Percentiles rank a stretch among this genome's conserved stretches.
phyloP scores from a whole-genome alignment of 2,113 vertebrate species.

The Epinephelus moara region DNA sequence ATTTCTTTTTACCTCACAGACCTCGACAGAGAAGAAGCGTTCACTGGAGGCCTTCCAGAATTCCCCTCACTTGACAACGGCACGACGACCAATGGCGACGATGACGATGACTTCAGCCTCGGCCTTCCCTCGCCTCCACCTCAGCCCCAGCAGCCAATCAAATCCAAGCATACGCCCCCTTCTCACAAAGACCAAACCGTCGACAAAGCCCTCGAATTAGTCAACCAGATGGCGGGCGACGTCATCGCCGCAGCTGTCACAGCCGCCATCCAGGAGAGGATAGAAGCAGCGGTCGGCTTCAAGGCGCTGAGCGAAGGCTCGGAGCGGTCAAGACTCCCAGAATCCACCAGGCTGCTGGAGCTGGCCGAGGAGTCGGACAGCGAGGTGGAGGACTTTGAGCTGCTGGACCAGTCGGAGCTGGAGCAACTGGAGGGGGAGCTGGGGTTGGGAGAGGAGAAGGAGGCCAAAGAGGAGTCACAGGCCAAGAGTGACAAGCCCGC shows the following conservation, averaged over 20 bases:
- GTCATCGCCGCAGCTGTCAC: slow-evolving; percentile 89
- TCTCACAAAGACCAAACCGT: slow-evolving; percentile 59
- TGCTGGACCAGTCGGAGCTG: slow-evolving; percentile 98
- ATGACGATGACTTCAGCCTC: slow-evolving; percentile 88
- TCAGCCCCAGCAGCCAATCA: slow-evolving; percentile 67
- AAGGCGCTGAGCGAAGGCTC: neutral
- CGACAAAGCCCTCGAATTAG: slow-evolving; percentile 83
- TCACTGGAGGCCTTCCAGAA: slow-evolving; percentile 89
- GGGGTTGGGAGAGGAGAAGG: slow-evolving; percentile 82
- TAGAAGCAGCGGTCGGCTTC: slow-evolving; percentile 78
- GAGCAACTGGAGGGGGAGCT: slow-evolving; percentile 95
- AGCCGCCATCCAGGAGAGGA: slow-evolving; percentile 91
- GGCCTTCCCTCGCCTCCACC: slow-evolving; percentile 82
- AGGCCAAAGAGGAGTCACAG: slow-evolving; percentile 65
- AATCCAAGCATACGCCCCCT: slow-evolving; percentile 46
- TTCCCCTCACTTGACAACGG: slow-evolving; percentile 96
- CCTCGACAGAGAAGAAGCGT: slow-evolving; percentile 93
- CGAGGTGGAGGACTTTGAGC: slow-evolving; percentile 98
- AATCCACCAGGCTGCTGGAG: slow-evolving; percentile 68
- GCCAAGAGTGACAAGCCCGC: slow-evolving; percentile 79
- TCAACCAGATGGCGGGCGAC: slow-evolving; percentile 88
- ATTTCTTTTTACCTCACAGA: slow-evolving; percentile 77
- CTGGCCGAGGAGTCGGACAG: slow-evolving; percentile 91
- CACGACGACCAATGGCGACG: slow-evolving; percentile 89
- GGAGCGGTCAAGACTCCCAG: slow-evolving; percentile 26